Conservation (phyloP, 2,113 vertebrate genomes). For the Pseudorhombus dupliciocellatus region DNA sequence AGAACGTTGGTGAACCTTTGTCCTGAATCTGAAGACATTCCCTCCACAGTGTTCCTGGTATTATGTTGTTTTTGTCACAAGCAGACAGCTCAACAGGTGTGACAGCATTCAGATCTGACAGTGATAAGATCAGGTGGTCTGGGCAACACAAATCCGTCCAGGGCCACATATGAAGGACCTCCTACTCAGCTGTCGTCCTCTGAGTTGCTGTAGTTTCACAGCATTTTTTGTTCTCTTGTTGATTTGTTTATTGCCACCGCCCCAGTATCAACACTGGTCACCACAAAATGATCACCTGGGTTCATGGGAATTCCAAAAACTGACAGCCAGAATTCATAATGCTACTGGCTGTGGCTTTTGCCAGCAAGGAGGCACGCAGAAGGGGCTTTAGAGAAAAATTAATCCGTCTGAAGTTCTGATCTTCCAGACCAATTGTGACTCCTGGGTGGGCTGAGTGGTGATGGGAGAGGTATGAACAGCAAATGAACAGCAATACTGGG, state of each 20-base stretch:
- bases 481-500: background rate
- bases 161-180: too few relatives aligned
- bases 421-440: conserved; percentile 20
- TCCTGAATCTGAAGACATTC: background rate
- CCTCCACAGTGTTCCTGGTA: background rate
- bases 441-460: conserved; percentile 36
- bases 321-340: background rate
- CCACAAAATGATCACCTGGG: too few relatives aligned
- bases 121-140: too few relatives aligned
- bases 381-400: conserved; percentile 3
- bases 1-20: background rate
- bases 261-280: too few relatives aligned
- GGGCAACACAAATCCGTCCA: too few relatives aligned
- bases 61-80: too few relatives aligned
- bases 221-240: too few relatives aligned
- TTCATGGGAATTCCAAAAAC: background rate
- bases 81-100: too few relatives aligned
- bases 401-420: conserved; percentile 37
- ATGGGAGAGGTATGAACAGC: conserved; percentile 13
- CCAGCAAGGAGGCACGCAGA: background rate
- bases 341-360: background rate
- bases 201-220: too few relatives aligned
- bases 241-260: too few relatives aligned
- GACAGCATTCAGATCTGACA: too few relatives aligned
- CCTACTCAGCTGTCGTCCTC: too few relatives aligned